Evolutionary conservation across 1,140 invertebrate genomes (phyloP).

Genomic region (Drosophila nasuta): DNA sequence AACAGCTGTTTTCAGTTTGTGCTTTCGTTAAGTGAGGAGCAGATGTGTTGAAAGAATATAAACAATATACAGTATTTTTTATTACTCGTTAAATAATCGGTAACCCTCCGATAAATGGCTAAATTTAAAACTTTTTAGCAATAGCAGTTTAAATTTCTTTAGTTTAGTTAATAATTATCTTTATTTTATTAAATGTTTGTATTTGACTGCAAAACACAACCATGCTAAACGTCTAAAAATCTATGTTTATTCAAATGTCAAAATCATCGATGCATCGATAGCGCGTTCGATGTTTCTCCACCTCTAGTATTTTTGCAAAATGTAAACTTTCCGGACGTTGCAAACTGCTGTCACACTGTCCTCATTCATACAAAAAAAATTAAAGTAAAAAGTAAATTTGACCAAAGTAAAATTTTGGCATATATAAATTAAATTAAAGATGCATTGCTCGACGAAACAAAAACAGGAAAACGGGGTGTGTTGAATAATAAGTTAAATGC

Average conservation of each 20-base stretch:
- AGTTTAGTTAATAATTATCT: no score
- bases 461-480: slow-evolving; percentile 22
- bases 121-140: no score
- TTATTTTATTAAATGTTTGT: no score
- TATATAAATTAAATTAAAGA: slow-evolving; percentile 38
- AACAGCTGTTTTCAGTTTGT: slow-evolving; percentile 27
- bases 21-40: slow-evolving; percentile 32
- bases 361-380: slow-evolving; percentile 32
- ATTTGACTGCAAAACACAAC: no score
- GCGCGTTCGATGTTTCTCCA: no score
- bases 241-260: no score
- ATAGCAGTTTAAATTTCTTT: no score
- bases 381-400: slow-evolving; percentile 30
- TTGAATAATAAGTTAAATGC: slow-evolving; percentile 31
- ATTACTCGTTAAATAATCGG: no score
- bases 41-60: slow-evolving; percentile 16
- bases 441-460: slow-evolving; percentile 17
- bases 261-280: no score
- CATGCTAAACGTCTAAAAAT: no score
- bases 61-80: slow-evolving; percentile 22
- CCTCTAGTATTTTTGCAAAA: slow-evolving; percentile 19
- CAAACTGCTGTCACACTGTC: slow-evolving; percentile 37
- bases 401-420: slow-evolving; percentile 30
- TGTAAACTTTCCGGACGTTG: slow-evolving; percentile 6
- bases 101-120: no score